Conservation (phyloP, 2,113 vertebrate genomes). For the Callionymus lyra region DNA sequence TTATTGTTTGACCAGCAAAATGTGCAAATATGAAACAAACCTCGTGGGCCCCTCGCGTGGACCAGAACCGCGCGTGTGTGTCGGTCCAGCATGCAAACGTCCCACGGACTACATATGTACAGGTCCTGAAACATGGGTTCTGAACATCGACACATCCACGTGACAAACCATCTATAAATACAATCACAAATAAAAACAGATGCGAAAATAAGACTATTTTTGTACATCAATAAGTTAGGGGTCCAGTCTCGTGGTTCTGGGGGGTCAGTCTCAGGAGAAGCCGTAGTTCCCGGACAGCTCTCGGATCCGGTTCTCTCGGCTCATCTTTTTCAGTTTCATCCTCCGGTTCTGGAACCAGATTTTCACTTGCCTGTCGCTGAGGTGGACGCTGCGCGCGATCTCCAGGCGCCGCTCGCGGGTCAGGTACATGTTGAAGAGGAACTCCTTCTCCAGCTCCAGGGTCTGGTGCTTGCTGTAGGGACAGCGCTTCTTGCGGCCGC, state of each 20-base stretch:
- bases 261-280: slow-evolving; percentile 86
- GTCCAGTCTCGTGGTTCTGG: slow-evolving; percentile 40
- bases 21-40: slow-evolving; percentile 54
- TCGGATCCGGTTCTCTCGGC: slow-evolving; percentile 93
- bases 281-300: slow-evolving; percentile 95
- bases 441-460: slow-evolving; percentile 98
- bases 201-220: slow-evolving; percentile 40
- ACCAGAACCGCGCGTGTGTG: slow-evolving; percentile 39
- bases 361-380: slow-evolving; percentile 99
- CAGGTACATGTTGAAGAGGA: slow-evolving; percentile 99
- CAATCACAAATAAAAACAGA: slow-evolving; percentile 53
- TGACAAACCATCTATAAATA: slow-evolving; percentile 63
- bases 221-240: slow-evolving; percentile 66
- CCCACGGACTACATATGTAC: slow-evolving; percentile 51
- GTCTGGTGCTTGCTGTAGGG: slow-evolving; percentile 99
- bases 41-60: slow-evolving; percentile 26
- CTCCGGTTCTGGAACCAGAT: slow-evolving; percentile 99
- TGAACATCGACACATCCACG: slow-evolving; percentile 40
- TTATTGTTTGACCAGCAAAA: slow-evolving; percentile 61
- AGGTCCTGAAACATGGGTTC: slow-evolving; percentile 46
- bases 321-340: slow-evolving; percentile 99
- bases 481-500: slow-evolving; percentile 95
- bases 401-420: slow-evolving; percentile 97
- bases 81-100: slow-evolving; percentile 58
- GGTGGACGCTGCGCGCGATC: slow-evolving; percentile 97